Base-by-base conservation (phyloP, 2,113 vertebrate species). In the Garra rufa region DNA sequence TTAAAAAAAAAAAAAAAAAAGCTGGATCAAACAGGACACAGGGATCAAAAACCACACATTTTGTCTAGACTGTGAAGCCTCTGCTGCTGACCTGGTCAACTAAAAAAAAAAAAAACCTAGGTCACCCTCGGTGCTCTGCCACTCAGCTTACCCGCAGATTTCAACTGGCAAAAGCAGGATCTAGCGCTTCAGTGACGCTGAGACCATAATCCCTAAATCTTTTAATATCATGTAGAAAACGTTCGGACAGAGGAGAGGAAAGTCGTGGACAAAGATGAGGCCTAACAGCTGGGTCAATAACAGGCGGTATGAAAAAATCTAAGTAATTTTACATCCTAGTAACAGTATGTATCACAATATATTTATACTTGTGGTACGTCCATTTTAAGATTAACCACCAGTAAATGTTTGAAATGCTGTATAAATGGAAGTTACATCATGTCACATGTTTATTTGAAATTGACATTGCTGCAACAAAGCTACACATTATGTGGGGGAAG, bases 201-300 rank as follows among this genome's bases (percentile, higher is more conserved):
- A 79, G 67, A 82, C 48, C 38, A 84, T 87, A 87, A 89, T 87
- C 84, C 82, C 67, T 75, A 87, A 89, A 89, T 82, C 84, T 82
- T 87, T 89, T 89, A 89, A 87, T 84, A 86, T 85, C 73, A 82
- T 86, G 82, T 61, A 38, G 55, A 84, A 82, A 83, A 84, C 77
- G 78, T 86, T 83, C 76, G 9, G 48, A 59, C 67, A 80, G 81
- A 57, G 70, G 73, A 63, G 41, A 17, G n/a, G 50, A 77, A 38
- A 48, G 74, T 69, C 74, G 38, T 59, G 74, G 44, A 81, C 61
- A 71, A 83, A 28, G 34, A 84, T 59, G 63, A 59, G 46, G 41
- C 30, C 46, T 38, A 44, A 74, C 9, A 75, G 70, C n/a, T 57
- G 17, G 81, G 34, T 44, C 50, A 41, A 52, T 61, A 28, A 44